These are phyloP conservation scores for Popillia japonica DNA, from an alignment of 1,140 invertebrate genomes.

Conservation along the genomic window DNA sequence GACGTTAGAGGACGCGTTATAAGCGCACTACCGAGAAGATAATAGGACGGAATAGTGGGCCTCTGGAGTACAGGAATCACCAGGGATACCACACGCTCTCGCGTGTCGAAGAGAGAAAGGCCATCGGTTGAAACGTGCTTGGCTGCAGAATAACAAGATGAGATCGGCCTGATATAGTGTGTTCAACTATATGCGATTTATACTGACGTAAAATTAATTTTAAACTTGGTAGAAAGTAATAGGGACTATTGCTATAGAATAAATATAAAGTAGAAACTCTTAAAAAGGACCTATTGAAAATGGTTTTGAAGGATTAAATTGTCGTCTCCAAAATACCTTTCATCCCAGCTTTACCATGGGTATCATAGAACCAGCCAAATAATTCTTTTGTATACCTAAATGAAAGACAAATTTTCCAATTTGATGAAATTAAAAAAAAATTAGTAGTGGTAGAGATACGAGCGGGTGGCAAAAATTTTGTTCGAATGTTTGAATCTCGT, in stretches of 20 bases:
- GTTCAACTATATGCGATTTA: neutral
- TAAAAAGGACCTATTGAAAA: too few species aligned
- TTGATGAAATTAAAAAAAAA: too few species aligned
- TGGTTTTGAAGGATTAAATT: too few species aligned
- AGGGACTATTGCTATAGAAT: neutral
- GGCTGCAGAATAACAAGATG: conserved; percentile 2
- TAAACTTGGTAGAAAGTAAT: neutral
- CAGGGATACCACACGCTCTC: conserved; percentile 21
- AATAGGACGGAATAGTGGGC: neutral
- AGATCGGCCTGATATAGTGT: neutral
- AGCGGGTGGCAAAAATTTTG: too few species aligned
- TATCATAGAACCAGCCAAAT: too few species aligned
- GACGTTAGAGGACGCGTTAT: conserved; percentile 6
- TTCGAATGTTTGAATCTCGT: too few species aligned
- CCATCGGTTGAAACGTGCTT: neutral
- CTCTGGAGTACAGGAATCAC: conserved; percentile 11
- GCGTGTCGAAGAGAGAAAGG: neutral
- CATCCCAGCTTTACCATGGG: too few species aligned
- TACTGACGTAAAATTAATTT: neutral
- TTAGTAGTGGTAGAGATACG: too few species aligned
- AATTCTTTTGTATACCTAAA: too few species aligned
- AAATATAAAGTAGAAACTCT: too few species aligned
- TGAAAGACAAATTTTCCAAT: too few species aligned
- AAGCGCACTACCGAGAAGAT: neutral
- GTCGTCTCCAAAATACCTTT: too few species aligned